These are phyloP conservation scores for Neodiprion fabricii DNA, from an alignment of 1,140 invertebrate species.

Conservation along the genomic window DNA sequence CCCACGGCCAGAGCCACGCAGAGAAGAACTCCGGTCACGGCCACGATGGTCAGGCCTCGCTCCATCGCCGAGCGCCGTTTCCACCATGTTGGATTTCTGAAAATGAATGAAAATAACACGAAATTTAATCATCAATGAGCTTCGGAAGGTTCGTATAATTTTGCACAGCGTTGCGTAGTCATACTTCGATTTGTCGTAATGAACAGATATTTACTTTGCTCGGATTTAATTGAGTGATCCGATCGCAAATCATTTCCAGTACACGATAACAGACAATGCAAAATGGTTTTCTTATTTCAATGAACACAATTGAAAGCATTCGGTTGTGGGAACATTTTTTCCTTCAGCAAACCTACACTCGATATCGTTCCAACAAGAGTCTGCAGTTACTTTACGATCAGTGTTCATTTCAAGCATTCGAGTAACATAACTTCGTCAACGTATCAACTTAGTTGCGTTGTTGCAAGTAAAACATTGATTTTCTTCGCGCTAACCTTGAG, in stretches of 20 bases:
- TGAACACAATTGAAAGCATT: too few species aligned
- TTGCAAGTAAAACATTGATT: too few species aligned
- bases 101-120: slow-evolving; percentile 44
- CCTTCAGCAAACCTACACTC: too few species aligned
- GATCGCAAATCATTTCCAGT: slow-evolving; percentile 18
- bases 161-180: not conserved
- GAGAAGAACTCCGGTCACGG: slow-evolving; percentile 68
- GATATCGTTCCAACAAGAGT: too few species aligned
- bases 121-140: not conserved
- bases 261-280: slow-evolving; percentile 7
- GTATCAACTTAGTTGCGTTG: too few species aligned
- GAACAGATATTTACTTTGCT: slow-evolving; percentile 10
- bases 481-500: too few species aligned
- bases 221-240: not conserved
- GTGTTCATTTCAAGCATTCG: too few species aligned
- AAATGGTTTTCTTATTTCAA: not conserved
- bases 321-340: too few species aligned
- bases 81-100: slow-evolving; percentile 89
- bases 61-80: slow-evolving; percentile 80
- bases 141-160: slow-evolving; percentile 15
- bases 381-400: too few species aligned
- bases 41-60: slow-evolving; percentile 73
- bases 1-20: slow-evolving; percentile 72
- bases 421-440: too few species aligned
- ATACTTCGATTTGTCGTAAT: too few species aligned